Conservation (phyloP, 1,140 invertebrate species). For the Muscidifurax raptorellus region DNA sequence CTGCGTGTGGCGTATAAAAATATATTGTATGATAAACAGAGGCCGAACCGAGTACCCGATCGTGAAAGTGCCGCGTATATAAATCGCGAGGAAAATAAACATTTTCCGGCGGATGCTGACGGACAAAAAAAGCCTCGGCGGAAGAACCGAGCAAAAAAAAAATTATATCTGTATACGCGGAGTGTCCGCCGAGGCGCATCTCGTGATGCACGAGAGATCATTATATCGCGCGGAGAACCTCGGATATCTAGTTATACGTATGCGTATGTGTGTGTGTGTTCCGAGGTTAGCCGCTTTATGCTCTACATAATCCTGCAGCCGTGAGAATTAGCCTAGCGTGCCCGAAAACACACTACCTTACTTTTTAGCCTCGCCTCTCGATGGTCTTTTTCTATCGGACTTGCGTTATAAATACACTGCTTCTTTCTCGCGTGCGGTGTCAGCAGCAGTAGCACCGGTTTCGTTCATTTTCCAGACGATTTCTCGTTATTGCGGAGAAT, state of each 20-base stretch:
- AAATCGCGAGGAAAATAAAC: no score
- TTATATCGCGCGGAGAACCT: neutral
- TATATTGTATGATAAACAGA: neutral
- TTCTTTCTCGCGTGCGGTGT: neutral
- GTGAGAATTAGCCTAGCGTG: conserved; percentile 69
- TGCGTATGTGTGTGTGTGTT: neutral
- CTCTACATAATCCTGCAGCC: conserved; percentile 67
- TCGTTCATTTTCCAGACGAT: neutral
- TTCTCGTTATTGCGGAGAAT: neutral
- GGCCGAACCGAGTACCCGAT: neutral
- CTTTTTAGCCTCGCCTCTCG: conserved; percentile 50
- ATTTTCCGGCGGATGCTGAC: no score
- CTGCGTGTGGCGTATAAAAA: neutral
- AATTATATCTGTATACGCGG: neutral
- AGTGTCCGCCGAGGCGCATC: neutral
- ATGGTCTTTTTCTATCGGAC: neutral
- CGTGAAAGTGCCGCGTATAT: neutral
- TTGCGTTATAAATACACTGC: neutral
- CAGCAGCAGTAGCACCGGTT: neutral
- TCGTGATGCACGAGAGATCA: neutral
- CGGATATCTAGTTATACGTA: conserved; percentile 1
- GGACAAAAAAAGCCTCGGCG: no score
- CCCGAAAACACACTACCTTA: conserved; percentile 70
- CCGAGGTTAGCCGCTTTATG: conserved; percentile 63
- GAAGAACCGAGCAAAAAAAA: neutral